Conservation (phyloP, 2,113 vertebrate species). For the Pituophis catenifer region DNA sequence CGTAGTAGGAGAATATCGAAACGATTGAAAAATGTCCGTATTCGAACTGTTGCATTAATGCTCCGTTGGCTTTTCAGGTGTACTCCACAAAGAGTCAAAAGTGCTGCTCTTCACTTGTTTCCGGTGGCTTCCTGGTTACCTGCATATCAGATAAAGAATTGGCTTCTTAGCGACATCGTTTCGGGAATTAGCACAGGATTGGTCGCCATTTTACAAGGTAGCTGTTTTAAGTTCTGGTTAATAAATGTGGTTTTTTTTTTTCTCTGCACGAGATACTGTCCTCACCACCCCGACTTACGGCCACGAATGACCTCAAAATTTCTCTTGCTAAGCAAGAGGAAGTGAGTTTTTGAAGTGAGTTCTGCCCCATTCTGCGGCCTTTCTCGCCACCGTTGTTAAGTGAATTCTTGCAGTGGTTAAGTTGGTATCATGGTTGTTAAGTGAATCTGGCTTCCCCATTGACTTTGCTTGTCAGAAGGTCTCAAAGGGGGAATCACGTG, state of each 20-base stretch:
- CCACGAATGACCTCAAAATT: background rate
- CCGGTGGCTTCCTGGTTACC: slow-evolving; percentile 86
- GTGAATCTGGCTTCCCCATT: background rate
- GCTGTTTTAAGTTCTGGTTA: background rate
- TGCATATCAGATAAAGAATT: slow-evolving; percentile 81
- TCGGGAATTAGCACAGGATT: slow-evolving; percentile 92
- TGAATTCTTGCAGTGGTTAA: background rate
- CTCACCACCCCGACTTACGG: background rate
- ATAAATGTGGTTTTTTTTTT: background rate
- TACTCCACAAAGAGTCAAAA: slow-evolving; percentile 78
- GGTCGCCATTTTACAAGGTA: slow-evolving; percentile 95
- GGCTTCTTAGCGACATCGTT: slow-evolving; percentile 87
- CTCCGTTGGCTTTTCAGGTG: slow-evolving; percentile 75
- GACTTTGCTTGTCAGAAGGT: background rate
- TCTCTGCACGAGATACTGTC: background rate
- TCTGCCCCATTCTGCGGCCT: background rate
- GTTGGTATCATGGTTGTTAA: rapidly evolving
- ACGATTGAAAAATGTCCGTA: background rate
- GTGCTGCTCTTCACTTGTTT: slow-evolving; percentile 72
- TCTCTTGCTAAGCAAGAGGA: background rate
- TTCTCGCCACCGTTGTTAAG: no score
- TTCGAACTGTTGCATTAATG: background rate
- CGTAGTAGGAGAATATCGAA: background rate
- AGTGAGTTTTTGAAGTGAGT: no score
- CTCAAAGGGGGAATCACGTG: no score